Conservation (phyloP, 2,888 invertebrate species). For the Microplitis deprimator region DNA sequence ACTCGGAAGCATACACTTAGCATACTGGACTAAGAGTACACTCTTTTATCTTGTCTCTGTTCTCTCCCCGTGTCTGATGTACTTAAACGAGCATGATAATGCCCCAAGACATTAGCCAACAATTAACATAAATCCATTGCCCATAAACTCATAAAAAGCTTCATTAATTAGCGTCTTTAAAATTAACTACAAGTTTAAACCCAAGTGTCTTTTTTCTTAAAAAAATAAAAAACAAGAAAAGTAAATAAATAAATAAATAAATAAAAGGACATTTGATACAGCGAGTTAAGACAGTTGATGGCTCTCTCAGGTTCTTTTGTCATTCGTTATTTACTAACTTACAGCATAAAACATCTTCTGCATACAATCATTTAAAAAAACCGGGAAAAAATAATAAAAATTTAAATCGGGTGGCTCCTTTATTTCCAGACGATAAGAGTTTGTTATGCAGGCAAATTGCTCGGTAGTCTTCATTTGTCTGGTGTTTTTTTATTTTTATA, state of each 20-base stretch:
- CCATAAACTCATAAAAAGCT: slow-evolving; percentile 19
- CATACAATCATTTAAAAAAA: slow-evolving; percentile 23
- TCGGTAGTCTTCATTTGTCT: slow-evolving; percentile 30
- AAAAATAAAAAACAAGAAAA: too few relatives aligned
- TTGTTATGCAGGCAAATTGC: slow-evolving; percentile 31
- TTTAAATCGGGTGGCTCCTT: slow-evolving; percentile 8
- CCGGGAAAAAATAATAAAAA: slow-evolving; percentile 12
- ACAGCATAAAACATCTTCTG: slow-evolving; percentile 1
- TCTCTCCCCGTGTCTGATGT: not conserved
- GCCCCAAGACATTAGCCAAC: slow-evolving; percentile 68
- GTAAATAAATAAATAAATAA: slow-evolving; percentile 11
- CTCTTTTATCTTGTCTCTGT: not conserved
- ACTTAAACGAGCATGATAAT: slow-evolving; percentile 55
- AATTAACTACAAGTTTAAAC: slow-evolving; percentile 69
- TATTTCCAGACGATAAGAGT: slow-evolving; percentile 23
- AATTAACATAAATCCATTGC: slow-evolving; percentile 67
- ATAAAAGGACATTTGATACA: slow-evolving; percentile 4
- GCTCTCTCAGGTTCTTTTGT: not conserved
- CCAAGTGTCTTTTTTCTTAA: slow-evolving; percentile 49
- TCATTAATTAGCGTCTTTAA: slow-evolving; percentile 63
- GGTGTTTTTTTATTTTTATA: not conserved
- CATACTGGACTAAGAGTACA: slow-evolving; percentile 1
- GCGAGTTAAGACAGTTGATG: not conserved
- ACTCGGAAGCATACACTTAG: slow-evolving; percentile 1
- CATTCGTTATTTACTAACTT: slow-evolving; percentile 1